Percentiles rank a stretch among this genome's conserved stretches.
Evolutionary conservation across 2,797 vertebrate species (phyloP).

Genomic region (Scolopax rusticola): DNA sequence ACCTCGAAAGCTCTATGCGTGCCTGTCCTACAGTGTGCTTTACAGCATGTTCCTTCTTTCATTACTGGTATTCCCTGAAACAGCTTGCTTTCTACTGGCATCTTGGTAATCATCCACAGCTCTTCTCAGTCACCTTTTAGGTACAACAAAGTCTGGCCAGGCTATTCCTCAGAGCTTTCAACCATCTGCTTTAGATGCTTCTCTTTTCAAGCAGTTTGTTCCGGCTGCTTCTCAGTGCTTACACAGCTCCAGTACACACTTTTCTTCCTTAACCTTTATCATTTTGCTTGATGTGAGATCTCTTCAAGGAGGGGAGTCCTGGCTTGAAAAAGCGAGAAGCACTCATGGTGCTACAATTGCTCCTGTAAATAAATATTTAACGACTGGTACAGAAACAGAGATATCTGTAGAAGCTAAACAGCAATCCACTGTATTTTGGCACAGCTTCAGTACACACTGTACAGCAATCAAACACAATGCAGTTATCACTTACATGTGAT

Average conservation of each 20-base stretch:
- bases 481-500: neutral
- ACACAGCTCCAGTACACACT: neutral
- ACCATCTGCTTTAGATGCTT: neutral
- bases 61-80: neutral
- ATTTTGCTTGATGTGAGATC: neutral
- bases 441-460: neutral
- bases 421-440: neutral
- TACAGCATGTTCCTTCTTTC: neutral
- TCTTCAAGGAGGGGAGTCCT: neutral
- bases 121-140: neutral
- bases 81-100: neutral
- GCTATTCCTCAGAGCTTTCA: neutral
- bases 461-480: neutral
- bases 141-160: neutral
- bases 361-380: neutral
- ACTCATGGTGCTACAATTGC: neutral
- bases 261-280: neutral
- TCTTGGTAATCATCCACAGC: neutral
- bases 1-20: rapidly evolving
- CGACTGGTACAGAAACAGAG: neutral
- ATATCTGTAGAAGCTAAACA: neutral
- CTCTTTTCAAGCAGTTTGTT: neutral
- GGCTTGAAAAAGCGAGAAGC: neutral
- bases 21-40: neutral
- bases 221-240: neutral